A percentile compares a stretch with the other conserved stretches of the same genome.
Evolutionary conservation across 2,888 invertebrate species (phyloP).

Genomic region (Piscicola geometra): DNA sequence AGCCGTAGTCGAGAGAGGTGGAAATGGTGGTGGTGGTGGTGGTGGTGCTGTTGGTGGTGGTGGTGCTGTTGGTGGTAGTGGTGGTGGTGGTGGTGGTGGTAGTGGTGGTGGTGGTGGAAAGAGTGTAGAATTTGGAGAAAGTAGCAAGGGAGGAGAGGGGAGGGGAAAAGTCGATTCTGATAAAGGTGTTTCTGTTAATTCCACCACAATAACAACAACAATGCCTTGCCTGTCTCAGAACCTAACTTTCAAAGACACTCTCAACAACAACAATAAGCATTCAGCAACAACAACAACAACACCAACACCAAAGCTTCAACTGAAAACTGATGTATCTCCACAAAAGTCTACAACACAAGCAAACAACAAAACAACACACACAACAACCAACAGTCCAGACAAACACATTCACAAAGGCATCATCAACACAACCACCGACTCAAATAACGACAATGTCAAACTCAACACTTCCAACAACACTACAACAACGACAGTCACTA

Average conservation of each 20-base stretch:
- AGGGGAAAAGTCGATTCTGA: not conserved
- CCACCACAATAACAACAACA: too few species aligned
- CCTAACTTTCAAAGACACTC: too few species aligned
- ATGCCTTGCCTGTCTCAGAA: too few species aligned
- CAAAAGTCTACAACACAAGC: not conserved
- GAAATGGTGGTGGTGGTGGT: not conserved
- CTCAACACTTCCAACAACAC: conserved; percentile 38
- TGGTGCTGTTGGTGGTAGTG: not conserved
- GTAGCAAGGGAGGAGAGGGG: not conserved
- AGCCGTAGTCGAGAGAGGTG: not conserved
- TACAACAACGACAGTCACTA: conserved; percentile 67
- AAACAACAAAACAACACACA: not conserved
- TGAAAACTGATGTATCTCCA: not conserved
- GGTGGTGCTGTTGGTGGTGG: not conserved
- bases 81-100: not conserved
- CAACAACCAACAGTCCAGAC: not conserved
- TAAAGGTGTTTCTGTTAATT: too few species aligned
- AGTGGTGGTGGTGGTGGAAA: not conserved
- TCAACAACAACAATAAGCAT: too few species aligned
- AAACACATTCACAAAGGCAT: not conserved
- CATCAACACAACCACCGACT: too few species aligned
- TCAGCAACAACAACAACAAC: too few species aligned
- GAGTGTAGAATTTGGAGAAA: not conserved
- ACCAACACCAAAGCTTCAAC: too few species aligned
- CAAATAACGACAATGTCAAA: conserved; percentile 8